Evolutionary conservation across 2,797 vertebrate genomes (phyloP), one percentile per base, ranked within the genome.

Genomic region (Hybognathus amarus): DNA sequence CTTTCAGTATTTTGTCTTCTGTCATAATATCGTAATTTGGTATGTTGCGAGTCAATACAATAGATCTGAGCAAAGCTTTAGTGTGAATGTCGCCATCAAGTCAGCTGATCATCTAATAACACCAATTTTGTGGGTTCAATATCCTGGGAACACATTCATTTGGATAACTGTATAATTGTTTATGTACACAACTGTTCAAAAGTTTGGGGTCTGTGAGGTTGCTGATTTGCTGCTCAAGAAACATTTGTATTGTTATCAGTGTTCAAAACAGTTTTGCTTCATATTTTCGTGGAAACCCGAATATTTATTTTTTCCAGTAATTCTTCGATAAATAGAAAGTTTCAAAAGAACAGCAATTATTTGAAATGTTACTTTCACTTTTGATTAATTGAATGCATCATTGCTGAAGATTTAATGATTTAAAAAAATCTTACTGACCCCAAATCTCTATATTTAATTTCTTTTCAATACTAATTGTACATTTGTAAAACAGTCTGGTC

Each of bases 21-120:
- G 33, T 38, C 12, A n/a, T 75, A 73, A 33, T 33, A 67, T 50
- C 2, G 24, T 86, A 56, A 54, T 82, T 79, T 54, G 20, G 47
- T 36, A 27, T 80, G 50, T 30, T 45, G 47, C 36, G 20, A 64
- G 66, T 63, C 22, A 22, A 33, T 71, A 33, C 75, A 56, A 30
- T 38, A 18, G 56, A 78, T 73, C 27, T 38, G 27, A 36, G 47
- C 74, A 24, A 36, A 63, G 71, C 64, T 79, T 64, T 50, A 45
- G 56, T 66, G 68, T 80, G 18, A 50, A 66, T 78, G 42, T 59
- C 27, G 47, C 52, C 20, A 18, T 50, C 27, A n/a, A 42, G 54
- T 61, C 17, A 7, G 6, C n/a, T 77, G 9, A 67, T 50, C 22
- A 24, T 79, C 7, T 59, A 75, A 40, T 36, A 76, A 56, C 73